These are phyloP conservation scores for Muscicapa comitata DNA, from an alignment of 2,797 vertebrate genomes.

Conservation along the genomic window DNA sequence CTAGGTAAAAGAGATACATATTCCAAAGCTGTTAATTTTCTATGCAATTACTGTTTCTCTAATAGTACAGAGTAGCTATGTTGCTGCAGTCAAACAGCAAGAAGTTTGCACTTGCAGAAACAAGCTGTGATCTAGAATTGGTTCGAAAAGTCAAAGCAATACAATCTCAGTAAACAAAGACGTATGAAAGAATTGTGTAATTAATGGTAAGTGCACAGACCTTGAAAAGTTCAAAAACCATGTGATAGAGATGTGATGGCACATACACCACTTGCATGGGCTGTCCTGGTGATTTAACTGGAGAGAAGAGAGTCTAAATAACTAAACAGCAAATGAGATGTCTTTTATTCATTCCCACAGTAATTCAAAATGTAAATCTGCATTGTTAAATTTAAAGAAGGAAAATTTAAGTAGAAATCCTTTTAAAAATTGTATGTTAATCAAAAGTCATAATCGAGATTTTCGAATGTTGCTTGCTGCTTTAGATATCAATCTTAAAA, in stretches of 20 bases:
- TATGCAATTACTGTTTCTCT: neutral
- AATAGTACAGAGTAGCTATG: neutral
- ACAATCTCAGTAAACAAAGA: neutral
- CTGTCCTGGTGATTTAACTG: conserved; percentile 84
- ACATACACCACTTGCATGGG: conserved; percentile 91
- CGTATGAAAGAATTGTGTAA: conserved; percentile 11
- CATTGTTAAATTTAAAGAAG: neutral
- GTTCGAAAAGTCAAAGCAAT: neutral
- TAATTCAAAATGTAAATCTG: neutral
- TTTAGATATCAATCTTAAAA: neutral
- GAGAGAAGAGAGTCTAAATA: conserved; percentile 52
- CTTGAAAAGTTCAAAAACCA: conserved; percentile 99
- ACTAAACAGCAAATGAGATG: neutral
- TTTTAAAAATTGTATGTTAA: neutral
- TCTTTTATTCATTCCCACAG: neutral
- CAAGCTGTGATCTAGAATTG: neutral
- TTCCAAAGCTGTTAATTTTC: neutral
- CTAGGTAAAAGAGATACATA: neutral
- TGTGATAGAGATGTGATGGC: conserved; percentile 97
- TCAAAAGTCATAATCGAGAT: neutral
- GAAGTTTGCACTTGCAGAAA: neutral
- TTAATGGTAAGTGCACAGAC: conserved; percentile 74
- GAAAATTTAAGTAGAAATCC: neutral
- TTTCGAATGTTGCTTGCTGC: neutral
- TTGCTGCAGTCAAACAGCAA: neutral